Percentiles rank a stretch among this genome's conserved stretches.
Evolutionary conservation across 2,797 vertebrate genomes (phyloP).

Genomic region (Thamnophis elegans): DNA sequence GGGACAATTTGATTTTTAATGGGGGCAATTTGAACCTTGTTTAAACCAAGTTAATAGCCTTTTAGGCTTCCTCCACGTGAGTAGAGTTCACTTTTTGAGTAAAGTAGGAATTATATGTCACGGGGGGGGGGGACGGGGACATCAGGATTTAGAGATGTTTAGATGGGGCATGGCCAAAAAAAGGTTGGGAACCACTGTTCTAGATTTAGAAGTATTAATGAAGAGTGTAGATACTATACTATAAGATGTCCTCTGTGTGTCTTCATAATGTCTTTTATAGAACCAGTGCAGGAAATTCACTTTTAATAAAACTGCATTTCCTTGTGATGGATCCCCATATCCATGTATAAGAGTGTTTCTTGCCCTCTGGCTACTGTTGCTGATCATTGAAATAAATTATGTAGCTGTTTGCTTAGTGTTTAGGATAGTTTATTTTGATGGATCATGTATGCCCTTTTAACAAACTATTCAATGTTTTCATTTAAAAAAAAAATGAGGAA

Average conservation of each 20-base stretch:
- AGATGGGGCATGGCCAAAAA: too few species aligned
- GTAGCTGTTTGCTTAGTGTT: background rate
- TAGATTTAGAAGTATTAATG: background rate
- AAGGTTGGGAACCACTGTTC: too few species aligned
- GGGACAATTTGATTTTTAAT: too few species aligned
- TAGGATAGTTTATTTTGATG: background rate
- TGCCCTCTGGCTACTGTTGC: background rate
- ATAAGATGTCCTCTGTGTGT: background rate
- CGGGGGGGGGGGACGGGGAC: too few species aligned
- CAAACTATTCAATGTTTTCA: background rate
- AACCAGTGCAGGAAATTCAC: background rate
- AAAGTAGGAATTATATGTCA: too few species aligned
- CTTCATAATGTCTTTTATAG: background rate
- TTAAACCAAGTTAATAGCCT: too few species aligned
- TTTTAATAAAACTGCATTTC: background rate
- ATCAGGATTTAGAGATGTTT: too few species aligned
- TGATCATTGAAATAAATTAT: background rate
- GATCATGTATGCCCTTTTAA: background rate
- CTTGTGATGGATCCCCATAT: background rate
- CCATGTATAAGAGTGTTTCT: background rate
- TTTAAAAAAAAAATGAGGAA: background rate
- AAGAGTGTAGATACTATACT: too few species aligned
- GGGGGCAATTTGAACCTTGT: too few species aligned
- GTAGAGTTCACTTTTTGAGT: too few species aligned
- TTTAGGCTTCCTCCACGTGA: too few species aligned